Base-by-base conservation (phyloP, 1,140 invertebrate genomes). In the Bombus terrestris region DNA sequence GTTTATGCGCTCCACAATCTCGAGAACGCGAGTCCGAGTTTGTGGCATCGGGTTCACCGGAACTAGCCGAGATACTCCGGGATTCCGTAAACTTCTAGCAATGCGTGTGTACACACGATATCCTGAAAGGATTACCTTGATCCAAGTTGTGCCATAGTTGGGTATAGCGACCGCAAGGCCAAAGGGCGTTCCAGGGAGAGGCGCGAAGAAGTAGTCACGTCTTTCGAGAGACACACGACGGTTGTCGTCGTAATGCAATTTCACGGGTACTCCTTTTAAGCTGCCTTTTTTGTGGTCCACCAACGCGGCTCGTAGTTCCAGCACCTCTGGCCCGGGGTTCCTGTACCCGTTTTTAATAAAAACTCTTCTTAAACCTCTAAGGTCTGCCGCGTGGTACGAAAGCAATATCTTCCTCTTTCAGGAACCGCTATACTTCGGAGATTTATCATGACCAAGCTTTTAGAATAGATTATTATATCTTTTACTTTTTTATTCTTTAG, bases 161-260 rank as follows among this genome's bases (percentile, higher is more conserved):
- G 98, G 98, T 81, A 99, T 94, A 1, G 97, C 98, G 59, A 98
- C 96, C 39, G 97, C 98, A 86, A 98, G 96, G 32, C 98, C 97
- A 93, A 99, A 99, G 0, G 98, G 98, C 1, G 98, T 98, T 37
- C 97, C 96, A 3, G 96, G 96, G 53, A 99, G 93, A 43, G 97
- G 97, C 8, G 97, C 96, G 94, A 97, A 98, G 95, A 97, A 98
- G 93, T 98, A 99, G 93, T 98, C 97, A 89, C 98, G 97, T 83
- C 96, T 96, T 91, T 98, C 97, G 72, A 97, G 96, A 5, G 97
- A 96, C 28, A 98, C 97, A 72, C 98, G 96, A 94, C 97, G 97
- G 96, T 98, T 97, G 88, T 97, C 95, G 92, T 98, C 98, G 91
- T 97, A 97, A 93, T 98, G 97, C 89, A 98, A 96, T 91, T 97